Evolutionary conservation across 1,140 invertebrate species (phyloP), one percentile per base, ranked within the genome.

Genomic region (Bursaphelenchus mucronatus): DNA sequence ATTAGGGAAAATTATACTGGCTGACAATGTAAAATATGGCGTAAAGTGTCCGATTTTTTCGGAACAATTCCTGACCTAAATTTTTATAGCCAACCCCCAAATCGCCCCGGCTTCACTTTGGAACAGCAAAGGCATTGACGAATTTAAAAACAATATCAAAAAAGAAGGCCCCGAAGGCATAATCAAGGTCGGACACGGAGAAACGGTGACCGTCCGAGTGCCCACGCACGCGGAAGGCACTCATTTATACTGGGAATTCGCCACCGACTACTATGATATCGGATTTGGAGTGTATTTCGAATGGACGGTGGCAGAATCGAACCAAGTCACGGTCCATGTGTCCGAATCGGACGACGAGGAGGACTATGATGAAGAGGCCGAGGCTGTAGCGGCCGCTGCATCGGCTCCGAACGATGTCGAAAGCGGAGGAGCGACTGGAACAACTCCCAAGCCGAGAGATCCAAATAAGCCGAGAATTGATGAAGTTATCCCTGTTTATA

Each of bases 231-330:
- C 89, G 70, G 89, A 92, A 77, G 95, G 94, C 0, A 88, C 89
- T 0, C 90, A 90, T 78, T 83, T 99, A n/a, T 97, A 94, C 82
- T 99, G 95, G 95, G 96, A 99, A 84, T 99, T 99, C 83, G 92
- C 94, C 8, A 98, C 95, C 0, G 96, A 99, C 82, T 88, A 88
- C 76, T 98, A 97, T 82, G 96, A 99, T 81, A 92, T 99, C 76
- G 95, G 94, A 54, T 99, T 99, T 84, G 96, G 95, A 7, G 87
- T 99, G 50, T 96, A 90, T 82, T 99, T 99, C 82, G 95, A 99
- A 83, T 98, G 94, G 93, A 90, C 88, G 4, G 90, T 83, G 51
- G 71, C 82, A 21, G 83, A 83, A n/a, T 83, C 69, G 45, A 84
- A 84, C 66, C 82, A 83, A 54, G 67, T 74, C 21, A 75, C 75